Conservation (phyloP, 2,888 invertebrate genomes). For the Thera obeliscata region DNA sequence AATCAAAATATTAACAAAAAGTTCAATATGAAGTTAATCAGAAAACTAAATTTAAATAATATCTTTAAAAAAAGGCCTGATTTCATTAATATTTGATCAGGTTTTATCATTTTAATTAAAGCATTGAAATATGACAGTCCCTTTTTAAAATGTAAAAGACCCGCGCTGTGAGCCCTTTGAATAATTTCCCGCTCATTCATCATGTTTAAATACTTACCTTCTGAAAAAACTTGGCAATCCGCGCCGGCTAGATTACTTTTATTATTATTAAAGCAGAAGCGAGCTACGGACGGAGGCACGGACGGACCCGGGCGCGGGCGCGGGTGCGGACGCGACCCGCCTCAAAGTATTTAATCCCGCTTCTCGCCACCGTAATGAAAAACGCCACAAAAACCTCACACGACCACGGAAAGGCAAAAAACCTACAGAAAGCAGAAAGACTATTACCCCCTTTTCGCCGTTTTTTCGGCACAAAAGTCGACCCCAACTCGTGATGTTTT, state of each 20-base stretch:
- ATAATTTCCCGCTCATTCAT: conserved; percentile 36
- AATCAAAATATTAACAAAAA: background rate
- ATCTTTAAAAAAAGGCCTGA: background rate
- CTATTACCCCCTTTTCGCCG: conserved; percentile 27
- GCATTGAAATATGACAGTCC: conserved; percentile 28
- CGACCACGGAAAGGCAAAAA: conserved; percentile 24
- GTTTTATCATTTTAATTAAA: conserved; percentile 35
- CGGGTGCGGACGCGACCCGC: conserved; percentile 14
- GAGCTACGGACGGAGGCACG: background rate
- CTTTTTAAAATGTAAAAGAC: conserved; percentile 32
- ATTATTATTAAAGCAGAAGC: conserved; percentile 35
- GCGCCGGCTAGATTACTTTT: conserved; percentile 36
- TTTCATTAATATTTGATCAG: conserved; percentile 24
- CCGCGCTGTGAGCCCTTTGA: conserved; percentile 31
- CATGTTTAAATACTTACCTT: conserved; percentile 35
- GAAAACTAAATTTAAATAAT: background rate
- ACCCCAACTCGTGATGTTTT: conserved; percentile 37
- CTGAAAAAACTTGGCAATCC: conserved; percentile 32
- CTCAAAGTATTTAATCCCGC: conserved; percentile 41
- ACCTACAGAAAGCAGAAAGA: conserved; percentile 31
- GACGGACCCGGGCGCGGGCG: background rate
- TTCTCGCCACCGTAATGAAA: conserved; percentile 39
- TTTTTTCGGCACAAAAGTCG: conserved; percentile 35
- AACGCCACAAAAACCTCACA: conserved; percentile 39
- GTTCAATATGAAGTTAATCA: background rate